Conservation (phyloP, 2,797 vertebrate genomes). For the Euthynnus affinis region DNA sequence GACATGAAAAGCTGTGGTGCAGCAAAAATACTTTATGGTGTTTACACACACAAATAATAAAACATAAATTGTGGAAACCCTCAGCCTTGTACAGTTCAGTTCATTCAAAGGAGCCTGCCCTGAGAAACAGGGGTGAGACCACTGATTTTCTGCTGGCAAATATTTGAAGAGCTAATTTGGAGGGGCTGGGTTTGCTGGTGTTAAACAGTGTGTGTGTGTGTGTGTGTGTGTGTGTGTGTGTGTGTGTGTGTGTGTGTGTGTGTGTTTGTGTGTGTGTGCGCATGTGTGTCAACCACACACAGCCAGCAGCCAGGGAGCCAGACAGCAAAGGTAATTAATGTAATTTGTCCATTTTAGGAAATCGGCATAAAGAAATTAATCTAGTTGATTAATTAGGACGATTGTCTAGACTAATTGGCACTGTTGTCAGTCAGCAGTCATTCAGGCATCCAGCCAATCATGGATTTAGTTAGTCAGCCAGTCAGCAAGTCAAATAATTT, state of each 20-base stretch:
- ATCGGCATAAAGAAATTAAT: slow-evolving; percentile 14
- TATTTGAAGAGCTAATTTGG: slow-evolving; percentile 91
- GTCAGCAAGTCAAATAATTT: slow-evolving; percentile 3
- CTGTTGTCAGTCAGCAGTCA: slow-evolving; percentile 19
- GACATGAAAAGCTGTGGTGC: slow-evolving; percentile 77
- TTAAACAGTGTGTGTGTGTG: slow-evolving; percentile 59
- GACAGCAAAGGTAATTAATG: slow-evolving; percentile 41
- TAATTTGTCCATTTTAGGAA: slow-evolving; percentile 29
- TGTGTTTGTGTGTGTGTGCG: slow-evolving; percentile 43
- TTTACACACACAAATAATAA: slow-evolving; percentile 88
- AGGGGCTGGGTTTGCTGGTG: slow-evolving; percentile 78
- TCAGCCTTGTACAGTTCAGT: slow-evolving; percentile 79
- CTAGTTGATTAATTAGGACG: slow-evolving; percentile 18
- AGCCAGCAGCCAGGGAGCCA: slow-evolving; percentile 30
- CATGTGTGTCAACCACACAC: slow-evolving; percentile 47
- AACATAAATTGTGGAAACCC: slow-evolving; percentile 85
- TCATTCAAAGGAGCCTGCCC: slow-evolving; percentile 83
- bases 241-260: slow-evolving; percentile 34
- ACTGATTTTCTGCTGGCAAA: slow-evolving; percentile 85
- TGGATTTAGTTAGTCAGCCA: background rate
- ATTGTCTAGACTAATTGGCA: slow-evolving; percentile 8
- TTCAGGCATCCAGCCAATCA: background rate
- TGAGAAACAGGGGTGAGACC: slow-evolving; percentile 85
- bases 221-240: slow-evolving; percentile 46
- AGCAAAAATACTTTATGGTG: slow-evolving; percentile 86